Evolutionary conservation across 2,888 invertebrate genomes (phyloP).

Genomic region (Craniophora ligustri): DNA sequence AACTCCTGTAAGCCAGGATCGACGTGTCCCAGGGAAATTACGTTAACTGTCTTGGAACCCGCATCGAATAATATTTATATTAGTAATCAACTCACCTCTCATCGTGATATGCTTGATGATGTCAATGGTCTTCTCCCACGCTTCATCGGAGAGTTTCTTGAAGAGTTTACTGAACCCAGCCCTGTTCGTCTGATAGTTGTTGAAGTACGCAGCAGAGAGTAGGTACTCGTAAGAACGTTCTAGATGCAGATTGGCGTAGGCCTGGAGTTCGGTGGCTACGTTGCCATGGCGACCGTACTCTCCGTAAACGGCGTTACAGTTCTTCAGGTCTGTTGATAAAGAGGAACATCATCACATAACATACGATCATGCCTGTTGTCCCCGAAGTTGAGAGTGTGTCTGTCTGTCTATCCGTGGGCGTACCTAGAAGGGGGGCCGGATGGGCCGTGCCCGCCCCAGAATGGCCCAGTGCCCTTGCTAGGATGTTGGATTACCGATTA

Average conservation of each 20-base stretch:
- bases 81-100: conserved; percentile 88
- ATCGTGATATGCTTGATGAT: conserved; percentile 93
- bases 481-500: too few species aligned
- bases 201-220: conserved; percentile 92
- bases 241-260: conserved; percentile 90
- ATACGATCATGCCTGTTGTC: too few species aligned
- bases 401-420: too few species aligned
- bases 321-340: conserved; percentile 72
- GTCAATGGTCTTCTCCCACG: conserved; percentile 92
- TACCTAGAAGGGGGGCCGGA: too few species aligned
- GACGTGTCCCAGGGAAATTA: too few species aligned
- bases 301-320: conserved; percentile 91
- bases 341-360: too few species aligned
- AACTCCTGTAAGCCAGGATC: too few species aligned
- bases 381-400: too few species aligned
- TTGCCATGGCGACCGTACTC: conserved; percentile 85
- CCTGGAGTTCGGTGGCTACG: conserved; percentile 79
- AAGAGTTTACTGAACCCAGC: conserved; percentile 93
- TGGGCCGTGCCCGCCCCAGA: too few species aligned
- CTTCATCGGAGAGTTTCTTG: conserved; percentile 91
- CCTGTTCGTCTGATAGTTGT: conserved; percentile 92
- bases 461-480: too few species aligned
- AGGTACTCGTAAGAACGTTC: conserved; percentile 93
- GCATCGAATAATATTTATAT: not conserved
- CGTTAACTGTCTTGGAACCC: too few species aligned